Evolutionary conservation across 2,888 invertebrate genomes (phyloP).

Genomic region (Amphipoea oculea): DNA sequence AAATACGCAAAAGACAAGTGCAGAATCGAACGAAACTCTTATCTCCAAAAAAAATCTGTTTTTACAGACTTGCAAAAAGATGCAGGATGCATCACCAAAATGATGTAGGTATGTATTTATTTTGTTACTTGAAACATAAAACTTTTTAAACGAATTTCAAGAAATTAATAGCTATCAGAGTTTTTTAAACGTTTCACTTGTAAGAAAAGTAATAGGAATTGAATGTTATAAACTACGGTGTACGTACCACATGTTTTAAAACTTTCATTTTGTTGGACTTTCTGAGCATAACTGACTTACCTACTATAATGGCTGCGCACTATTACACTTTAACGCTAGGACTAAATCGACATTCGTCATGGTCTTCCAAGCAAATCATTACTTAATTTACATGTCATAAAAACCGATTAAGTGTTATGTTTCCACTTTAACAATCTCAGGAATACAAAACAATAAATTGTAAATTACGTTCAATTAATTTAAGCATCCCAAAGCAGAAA

Average conservation of each 20-base stretch:
- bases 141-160: background rate
- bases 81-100: background rate
- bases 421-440: conserved; percentile 26
- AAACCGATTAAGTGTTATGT: conserved; percentile 43
- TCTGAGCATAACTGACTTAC: conserved; percentile 3
- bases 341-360: conserved; percentile 45
- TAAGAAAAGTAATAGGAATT: background rate
- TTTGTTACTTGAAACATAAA: background rate
- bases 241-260: conserved; percentile 31
- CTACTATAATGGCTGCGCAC: conserved; percentile 10
- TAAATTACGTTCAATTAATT: conserved; percentile 25
- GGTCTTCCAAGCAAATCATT: conserved; percentile 43
- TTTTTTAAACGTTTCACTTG: background rate
- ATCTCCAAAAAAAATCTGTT: background rate
- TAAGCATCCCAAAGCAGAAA: background rate
- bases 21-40: background rate
- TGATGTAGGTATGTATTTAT: too few relatives aligned
- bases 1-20: background rate
- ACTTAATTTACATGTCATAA: conserved; percentile 39
- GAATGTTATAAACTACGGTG: background rate
- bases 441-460: conserved; percentile 19
- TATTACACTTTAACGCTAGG: conserved; percentile 24
- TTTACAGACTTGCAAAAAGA: background rate
- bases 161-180: background rate
- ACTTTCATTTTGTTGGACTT: conserved; percentile 31